A percentile compares a stretch with the other conserved stretches of the same genome.
Conservation (phyloP, 2,797 vertebrate genomes). For the Lindbergichthys nudifrons region DNA sequence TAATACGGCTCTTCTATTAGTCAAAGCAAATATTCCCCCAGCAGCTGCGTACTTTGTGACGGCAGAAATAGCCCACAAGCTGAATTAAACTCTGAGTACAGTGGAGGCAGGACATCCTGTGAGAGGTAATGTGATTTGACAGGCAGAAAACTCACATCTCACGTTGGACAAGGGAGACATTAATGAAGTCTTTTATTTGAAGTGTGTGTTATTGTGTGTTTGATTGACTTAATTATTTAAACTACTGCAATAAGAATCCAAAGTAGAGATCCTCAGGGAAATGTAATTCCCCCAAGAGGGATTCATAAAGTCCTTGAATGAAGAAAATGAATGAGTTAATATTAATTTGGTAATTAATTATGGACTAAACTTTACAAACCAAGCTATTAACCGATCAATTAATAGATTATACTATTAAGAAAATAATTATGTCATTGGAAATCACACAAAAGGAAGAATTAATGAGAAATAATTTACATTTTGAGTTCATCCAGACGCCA, state of each 20-base stretch:
- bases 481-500: background rate
- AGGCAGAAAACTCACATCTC: constrained; percentile 57
- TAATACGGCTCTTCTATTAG: constrained; percentile 74
- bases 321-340: background rate
- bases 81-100: constrained; percentile 58
- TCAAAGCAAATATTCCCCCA: constrained; percentile 66
- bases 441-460: background rate
- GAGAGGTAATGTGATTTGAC: constrained; percentile 61
- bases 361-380: background rate
- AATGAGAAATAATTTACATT: background rate
- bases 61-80: constrained; percentile 68
- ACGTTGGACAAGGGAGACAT: constrained; percentile 43
- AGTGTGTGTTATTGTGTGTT: constrained; percentile 13
- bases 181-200: constrained; percentile 36
- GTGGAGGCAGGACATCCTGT: constrained; percentile 54
- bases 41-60: constrained; percentile 59
- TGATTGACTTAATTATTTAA: constrained; percentile 17
- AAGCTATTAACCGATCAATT: background rate
- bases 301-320: background rate
- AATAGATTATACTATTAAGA: background rate
- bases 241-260: background rate
- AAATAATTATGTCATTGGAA: background rate
- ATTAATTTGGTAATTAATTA: background rate
- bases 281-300: background rate
- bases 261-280: background rate